Evolutionary conservation across 2,888 invertebrate species (phyloP).

Genomic region (Adelognathus sp.): DNA sequence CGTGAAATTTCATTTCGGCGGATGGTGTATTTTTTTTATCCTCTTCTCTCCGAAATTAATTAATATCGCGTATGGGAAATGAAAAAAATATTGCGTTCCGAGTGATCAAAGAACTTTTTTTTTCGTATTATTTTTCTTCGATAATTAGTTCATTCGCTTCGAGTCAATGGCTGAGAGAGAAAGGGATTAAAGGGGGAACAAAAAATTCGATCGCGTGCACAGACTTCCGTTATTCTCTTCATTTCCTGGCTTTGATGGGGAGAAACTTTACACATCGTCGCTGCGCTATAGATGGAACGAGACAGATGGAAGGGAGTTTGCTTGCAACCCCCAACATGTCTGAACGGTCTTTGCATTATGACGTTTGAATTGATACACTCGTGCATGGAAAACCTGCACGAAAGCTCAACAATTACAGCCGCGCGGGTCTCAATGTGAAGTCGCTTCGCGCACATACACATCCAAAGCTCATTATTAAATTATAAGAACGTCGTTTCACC

Average conservation of each 20-base stretch:
- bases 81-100: slow-evolving; percentile 12
- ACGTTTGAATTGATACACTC: no score
- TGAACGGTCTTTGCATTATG: no score
- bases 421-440: no score
- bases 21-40: slow-evolving; percentile 14
- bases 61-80: neutral
- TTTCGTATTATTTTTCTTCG: no score
- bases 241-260: slow-evolving; percentile 33
- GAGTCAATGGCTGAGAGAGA: neutral
- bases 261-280: slow-evolving; percentile 1
- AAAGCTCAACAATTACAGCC: no score
- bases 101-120: neutral
- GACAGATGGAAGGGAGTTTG: slow-evolving; percentile 13
- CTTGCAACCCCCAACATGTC: neutral
- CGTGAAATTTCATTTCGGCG: slow-evolving; percentile 48
- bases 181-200: slow-evolving; percentile 15
- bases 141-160: slow-evolving; percentile 13
- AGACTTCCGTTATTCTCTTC: slow-evolving; percentile 46
- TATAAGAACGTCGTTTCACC: no score
- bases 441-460: no score
- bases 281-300: slow-evolving; percentile 22
- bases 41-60: neutral
- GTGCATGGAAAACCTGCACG: no score
- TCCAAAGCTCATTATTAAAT: no score
- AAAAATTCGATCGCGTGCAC: slow-evolving; percentile 37